Percentiles rank a stretch among this genome's conserved stretches.
phyloP scores from a whole-genome alignment of 2,888 invertebrate genomes.

The Seira sanloemensis region DNA sequence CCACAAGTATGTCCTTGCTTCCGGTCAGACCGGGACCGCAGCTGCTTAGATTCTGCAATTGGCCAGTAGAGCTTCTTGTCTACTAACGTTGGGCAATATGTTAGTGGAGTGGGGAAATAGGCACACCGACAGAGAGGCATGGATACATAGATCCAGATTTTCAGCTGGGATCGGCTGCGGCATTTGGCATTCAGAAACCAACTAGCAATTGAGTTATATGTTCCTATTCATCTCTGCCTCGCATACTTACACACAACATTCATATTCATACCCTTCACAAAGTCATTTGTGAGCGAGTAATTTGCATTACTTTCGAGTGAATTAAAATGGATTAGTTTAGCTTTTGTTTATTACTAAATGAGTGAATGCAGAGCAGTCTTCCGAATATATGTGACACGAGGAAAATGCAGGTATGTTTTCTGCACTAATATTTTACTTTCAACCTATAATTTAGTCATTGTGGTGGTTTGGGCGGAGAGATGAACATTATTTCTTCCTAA shows the following conservation, averaged over 20 bases:
- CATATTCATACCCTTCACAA: conserved; percentile 8
- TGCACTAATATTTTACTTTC: no score
- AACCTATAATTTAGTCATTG: no score
- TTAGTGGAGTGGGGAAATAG: no score
- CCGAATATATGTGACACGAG: background rate
- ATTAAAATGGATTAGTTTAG: conserved; percentile 14
- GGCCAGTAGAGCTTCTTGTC: no score
- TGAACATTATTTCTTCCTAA: no score
- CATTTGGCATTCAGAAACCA: background rate
- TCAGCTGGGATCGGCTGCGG: conserved; percentile 2
- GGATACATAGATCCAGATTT: background rate
- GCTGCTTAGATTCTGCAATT: no score
- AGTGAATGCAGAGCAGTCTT: background rate
- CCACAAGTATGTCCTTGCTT: no score
- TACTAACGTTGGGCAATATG: no score
- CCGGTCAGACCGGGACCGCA: no score
- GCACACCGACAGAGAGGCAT: no score
- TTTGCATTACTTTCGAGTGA: background rate
- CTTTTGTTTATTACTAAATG: background rate
- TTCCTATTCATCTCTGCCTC: background rate
- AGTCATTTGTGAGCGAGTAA: background rate
- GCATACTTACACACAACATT: background rate
- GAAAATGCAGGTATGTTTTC: conserved; percentile 8
- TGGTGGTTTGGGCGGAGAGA: no score
- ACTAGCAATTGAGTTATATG: background rate